phyloP scores from a whole-genome alignment of 2,113 vertebrate species.

The Ailurus styani region DNA sequence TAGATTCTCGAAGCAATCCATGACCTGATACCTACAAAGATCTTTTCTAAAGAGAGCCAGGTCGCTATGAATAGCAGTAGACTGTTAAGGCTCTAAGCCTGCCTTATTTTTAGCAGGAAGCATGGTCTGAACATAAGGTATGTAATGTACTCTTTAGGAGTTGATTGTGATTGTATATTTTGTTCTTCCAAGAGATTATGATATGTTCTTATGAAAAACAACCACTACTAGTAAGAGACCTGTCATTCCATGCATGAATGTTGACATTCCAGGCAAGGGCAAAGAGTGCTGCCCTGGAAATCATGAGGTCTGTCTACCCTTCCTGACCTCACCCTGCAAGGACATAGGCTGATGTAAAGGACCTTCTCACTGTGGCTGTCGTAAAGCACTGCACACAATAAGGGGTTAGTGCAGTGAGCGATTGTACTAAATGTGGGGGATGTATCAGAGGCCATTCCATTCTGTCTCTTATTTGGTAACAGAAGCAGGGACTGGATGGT shows the following conservation, averaged over 20 bases:
- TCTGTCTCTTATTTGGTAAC: neutral
- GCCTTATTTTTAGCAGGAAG: neutral
- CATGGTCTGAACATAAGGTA: neutral
- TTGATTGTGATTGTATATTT: neutral
- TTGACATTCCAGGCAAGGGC: neutral
- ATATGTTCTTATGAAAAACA: neutral
- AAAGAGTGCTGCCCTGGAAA: neutral
- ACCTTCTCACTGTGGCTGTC: neutral
- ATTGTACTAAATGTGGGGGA: neutral
- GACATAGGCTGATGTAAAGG: neutral
- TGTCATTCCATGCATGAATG: neutral
- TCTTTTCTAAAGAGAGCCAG: neutral
- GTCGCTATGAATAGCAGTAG: neutral
- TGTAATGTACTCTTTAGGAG: neutral
- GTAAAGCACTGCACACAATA: neutral
- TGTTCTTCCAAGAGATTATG: neutral
- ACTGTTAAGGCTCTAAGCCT: neutral
- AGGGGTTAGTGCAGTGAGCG: neutral
- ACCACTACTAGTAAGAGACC: neutral
- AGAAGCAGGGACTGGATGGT: neutral
- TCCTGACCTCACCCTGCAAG: neutral
- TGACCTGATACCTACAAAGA: neutral
- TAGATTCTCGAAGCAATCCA: neutral
- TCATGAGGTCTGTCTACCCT: neutral
- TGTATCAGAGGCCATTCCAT: neutral